Evolutionary conservation across 2,888 invertebrate genomes (phyloP).

Genomic region (Metopia argyrocephala): DNA sequence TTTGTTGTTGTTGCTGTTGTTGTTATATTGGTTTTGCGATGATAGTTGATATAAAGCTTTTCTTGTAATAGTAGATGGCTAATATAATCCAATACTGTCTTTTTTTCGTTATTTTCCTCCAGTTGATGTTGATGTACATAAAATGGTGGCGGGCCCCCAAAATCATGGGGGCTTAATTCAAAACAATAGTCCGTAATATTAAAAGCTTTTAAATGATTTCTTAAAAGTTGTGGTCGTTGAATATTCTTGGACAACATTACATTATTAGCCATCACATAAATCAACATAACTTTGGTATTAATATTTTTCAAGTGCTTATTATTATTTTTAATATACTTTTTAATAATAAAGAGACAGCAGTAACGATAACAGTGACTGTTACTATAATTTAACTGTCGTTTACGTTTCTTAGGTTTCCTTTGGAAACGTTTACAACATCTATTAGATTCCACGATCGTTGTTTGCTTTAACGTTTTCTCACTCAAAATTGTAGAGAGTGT

Average conservation of each 20-base stretch:
- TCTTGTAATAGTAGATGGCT: conserved; percentile 1
- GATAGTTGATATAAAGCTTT: too few species aligned
- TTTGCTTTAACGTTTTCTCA: conserved; percentile 61
- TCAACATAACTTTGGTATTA: conserved; percentile 75
- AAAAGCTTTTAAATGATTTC: conserved; percentile 67
- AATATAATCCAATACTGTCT: conserved; percentile 39
- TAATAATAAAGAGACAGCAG: conserved; percentile 25
- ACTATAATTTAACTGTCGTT: conserved; percentile 51
- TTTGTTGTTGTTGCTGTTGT: conserved; percentile 4
- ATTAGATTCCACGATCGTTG: conserved; percentile 66
- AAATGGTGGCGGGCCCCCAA: conserved; percentile 77
- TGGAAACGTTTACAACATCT: conserved; percentile 65
- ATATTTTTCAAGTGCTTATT: conserved; percentile 43
- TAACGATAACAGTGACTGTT: conserved; percentile 28
- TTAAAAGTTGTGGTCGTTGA: conserved; percentile 56
- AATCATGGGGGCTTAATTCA: conserved; percentile 78
- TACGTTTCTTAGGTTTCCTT: conserved; percentile 67
- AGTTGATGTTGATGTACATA: conserved; percentile 52
- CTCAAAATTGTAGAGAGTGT: conserved; percentile 50
- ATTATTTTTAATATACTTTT: conserved; percentile 14
- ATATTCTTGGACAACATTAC: conserved; percentile 71
- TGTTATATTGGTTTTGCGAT: conserved; percentile 2
- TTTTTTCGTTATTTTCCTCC: conserved; percentile 35
- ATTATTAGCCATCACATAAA: conserved; percentile 78
- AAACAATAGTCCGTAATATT: conserved; percentile 70